A percentile compares a stretch with the other conserved stretches of the same genome.
These are phyloP conservation scores for Chironomus tepperi DNA, from an alignment of 1,140 invertebrate species.

Conservation along the genomic window DNA sequence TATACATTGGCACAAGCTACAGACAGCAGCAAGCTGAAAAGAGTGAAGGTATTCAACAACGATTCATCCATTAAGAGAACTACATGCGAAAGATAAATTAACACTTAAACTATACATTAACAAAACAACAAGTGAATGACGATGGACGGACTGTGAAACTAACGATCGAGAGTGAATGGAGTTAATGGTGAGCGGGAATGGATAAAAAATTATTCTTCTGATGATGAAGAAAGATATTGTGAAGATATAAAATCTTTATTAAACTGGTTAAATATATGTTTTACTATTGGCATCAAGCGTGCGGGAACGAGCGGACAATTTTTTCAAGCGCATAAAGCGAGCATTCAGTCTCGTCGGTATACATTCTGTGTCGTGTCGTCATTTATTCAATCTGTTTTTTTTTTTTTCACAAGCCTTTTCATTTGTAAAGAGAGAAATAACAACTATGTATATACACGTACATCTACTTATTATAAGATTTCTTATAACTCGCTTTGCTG, in stretches of 20 bases:
- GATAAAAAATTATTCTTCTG: not conserved
- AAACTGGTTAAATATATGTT: not conserved
- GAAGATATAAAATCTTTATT: constrained; percentile 22
- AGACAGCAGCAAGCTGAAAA: not conserved
- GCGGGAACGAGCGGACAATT: not conserved
- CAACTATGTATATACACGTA: not conserved
- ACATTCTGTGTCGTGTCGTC: not conserved
- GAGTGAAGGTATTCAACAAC: not conserved
- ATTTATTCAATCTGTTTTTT: not conserved
- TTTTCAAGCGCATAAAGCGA: not conserved
- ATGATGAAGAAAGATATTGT: not conserved
- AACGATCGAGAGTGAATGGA: not conserved
- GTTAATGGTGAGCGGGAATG: not conserved
- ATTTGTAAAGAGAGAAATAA: not conserved
- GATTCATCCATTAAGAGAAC: not conserved
- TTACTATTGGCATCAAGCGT: not conserved
- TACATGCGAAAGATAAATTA: constrained; percentile 20
- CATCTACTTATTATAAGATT: constrained; percentile 6
- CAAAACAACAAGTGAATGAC: not conserved
- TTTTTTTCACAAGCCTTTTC: not conserved
- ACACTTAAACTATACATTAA: constrained; percentile 16
- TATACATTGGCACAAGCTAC: not conserved
- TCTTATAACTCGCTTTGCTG: not conserved
- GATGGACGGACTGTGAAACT: not conserved
- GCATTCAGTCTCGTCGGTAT: not conserved